Base-by-base conservation (phyloP, 2,888 invertebrate species). In the Agonopterix arenella region DNA sequence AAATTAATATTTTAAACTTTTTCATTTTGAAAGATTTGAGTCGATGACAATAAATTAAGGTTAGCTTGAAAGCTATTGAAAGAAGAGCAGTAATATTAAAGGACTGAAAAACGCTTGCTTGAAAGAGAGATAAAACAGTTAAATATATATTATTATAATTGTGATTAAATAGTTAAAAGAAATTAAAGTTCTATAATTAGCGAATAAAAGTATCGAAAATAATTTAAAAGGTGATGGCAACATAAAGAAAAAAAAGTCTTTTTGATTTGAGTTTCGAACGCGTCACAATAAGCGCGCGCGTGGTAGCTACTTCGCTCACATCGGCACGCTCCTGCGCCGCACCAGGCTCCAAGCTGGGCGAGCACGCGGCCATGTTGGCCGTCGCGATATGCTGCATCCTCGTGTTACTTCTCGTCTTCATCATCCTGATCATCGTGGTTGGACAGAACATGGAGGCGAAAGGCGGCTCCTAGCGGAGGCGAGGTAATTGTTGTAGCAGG, bases 341-440 rank as follows among this genome's bases (percentile, higher is more conserved):
- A 58, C 69, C 79, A 74, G 75, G 76, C 71, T 71, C 73, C 82
- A 86, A 85, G 76, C 88, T 89, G 89, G 88, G 89, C 76, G 90
- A 89, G 68, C 90, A 90, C 86, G 86, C 89, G 62, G 89, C 90
- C 60, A 95, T 95, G 95, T 93, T 95, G 74, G 95, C 94, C 57
- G 95, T 95, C 67, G 95, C 95, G 68, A 94, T 95, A 66, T 95
- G 95, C 86, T 95, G 95, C 82, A 94, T 95, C 71, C 90, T 95
- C 70, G 93, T 95, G 77, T 90, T 95, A 61, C 89, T 95, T 74
- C 93, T 94, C 62, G 95, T 95, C 62, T 95, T 95, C 89, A 95
- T 95, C 67, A 92, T 95, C 60, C 92, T 95, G 71, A 95, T 95
- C 80, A 94, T 95, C 66, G 93, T 95, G 59, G 93, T 95, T 56